phyloP scores from a whole-genome alignment of 2,888 invertebrate species.

The Tetragonula carbonaria region DNA sequence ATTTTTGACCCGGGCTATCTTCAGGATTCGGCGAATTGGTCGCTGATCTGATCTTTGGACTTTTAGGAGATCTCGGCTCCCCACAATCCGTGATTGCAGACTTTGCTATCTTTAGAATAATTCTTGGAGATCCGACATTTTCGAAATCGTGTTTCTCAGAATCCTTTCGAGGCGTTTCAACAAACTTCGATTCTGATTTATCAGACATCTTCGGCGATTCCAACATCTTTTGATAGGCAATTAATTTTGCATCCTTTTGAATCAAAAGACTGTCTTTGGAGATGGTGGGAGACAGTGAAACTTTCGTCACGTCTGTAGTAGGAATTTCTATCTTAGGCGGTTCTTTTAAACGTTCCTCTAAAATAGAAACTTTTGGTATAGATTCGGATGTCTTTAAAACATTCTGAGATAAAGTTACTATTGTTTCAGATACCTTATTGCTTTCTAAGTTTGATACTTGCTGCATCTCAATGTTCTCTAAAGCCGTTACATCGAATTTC shows the following conservation, averaged over 20 bases:
- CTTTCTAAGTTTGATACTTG: not conserved
- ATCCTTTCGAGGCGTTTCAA: conserved; percentile 79
- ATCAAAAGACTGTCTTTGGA: conserved; percentile 78
- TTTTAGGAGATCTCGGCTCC: conserved; percentile 82
- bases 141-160: conserved; percentile 77
- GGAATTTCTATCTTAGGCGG: conserved; percentile 81
- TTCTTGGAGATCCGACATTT: conserved; percentile 81
- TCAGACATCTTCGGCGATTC: conserved; percentile 74
- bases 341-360: conserved; percentile 79
- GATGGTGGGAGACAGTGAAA: conserved; percentile 70
- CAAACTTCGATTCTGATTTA: conserved; percentile 68
- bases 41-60: conserved; percentile 81
- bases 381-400: conserved; percentile 66
- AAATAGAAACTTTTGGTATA: conserved; percentile 76
- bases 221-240: conserved; percentile 71
- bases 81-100: conserved; percentile 81
- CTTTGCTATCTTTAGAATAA: conserved; percentile 82
- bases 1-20: conserved; percentile 83
- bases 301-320: conserved; percentile 69
- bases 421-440: conserved; percentile 1
- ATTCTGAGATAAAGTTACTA: conserved; percentile 45
- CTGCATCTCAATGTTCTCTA: conserved; percentile 28
- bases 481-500: not conserved
- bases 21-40: conserved; percentile 82
- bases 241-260: conserved; percentile 74